These are phyloP conservation scores for Florisuga fusca DNA, from an alignment of 2,797 vertebrate genomes.

Conservation along the genomic window DNA sequence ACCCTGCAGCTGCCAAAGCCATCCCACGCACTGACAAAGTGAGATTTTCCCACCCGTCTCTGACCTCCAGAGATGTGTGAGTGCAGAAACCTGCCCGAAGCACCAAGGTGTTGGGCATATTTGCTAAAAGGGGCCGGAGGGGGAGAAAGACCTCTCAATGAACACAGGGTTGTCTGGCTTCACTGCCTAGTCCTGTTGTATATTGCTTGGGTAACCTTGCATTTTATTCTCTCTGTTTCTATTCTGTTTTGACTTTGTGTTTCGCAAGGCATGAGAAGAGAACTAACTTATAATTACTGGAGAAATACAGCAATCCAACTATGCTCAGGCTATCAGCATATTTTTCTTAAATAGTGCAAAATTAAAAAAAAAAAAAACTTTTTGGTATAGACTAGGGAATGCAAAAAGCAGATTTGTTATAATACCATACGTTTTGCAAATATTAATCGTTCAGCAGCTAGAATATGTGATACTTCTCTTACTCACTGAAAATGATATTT, in stretches of 20 bases:
- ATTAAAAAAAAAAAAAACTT: neutral
- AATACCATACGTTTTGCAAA: slow-evolving; percentile 21
- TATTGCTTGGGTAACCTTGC: neutral
- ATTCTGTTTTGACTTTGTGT: slow-evolving; percentile 1
- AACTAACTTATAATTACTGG: neutral
- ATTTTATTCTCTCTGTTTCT: slow-evolving; percentile 5
- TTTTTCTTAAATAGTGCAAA: neutral
- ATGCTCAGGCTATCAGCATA: neutral
- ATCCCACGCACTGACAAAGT: slow-evolving; percentile 9
- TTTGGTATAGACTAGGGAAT: neutral
- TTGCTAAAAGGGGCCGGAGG: neutral
- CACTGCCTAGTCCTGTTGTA: neutral
- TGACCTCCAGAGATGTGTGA: slow-evolving; percentile 36
- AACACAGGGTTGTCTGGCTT: slow-evolving; percentile 19
- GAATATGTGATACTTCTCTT: slow-evolving; percentile 33
- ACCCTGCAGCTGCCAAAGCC: slow-evolving; percentile 51
- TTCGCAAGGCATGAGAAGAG: neutral
- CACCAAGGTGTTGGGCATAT: slow-evolving; percentile 10
- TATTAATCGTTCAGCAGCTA: slow-evolving; percentile 33
- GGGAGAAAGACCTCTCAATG: slow-evolving; percentile 18
- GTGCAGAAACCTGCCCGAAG: slow-evolving; percentile 25
- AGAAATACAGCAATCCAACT: neutral
- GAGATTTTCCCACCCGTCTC: slow-evolving; percentile 55
- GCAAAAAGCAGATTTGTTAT: neutral
- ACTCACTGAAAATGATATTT: slow-evolving; percentile 46